Evolutionary conservation across 2,797 vertebrate genomes (phyloP).

Genomic region (Coilia nasus): DNA sequence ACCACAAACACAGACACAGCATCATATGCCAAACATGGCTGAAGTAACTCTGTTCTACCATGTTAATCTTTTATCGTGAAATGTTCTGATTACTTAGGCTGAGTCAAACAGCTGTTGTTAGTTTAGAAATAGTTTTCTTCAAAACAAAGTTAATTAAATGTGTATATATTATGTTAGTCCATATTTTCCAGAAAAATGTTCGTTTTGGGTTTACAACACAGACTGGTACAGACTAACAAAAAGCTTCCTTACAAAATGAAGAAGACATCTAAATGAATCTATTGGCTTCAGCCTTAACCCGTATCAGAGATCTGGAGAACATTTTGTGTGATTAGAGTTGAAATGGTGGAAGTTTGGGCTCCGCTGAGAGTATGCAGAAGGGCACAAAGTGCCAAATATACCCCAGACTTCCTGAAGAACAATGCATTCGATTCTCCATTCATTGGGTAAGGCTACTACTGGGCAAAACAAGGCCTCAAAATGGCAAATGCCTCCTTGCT

Average conservation of each 20-base stretch:
- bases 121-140: not conserved
- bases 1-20: not conserved
- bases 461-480: slow-evolving; percentile 1
- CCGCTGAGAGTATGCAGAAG: not conserved
- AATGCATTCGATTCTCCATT: slow-evolving; percentile 7
- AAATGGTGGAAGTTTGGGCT: not conserved
- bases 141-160: not conserved
- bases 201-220: too few relatives aligned
- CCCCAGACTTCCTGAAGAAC: slow-evolving; percentile 19
- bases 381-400: slow-evolving; percentile 11
- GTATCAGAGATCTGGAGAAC: not conserved
- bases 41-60: not conserved
- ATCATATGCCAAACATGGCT: not conserved
- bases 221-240: too few relatives aligned
- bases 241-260: too few relatives aligned
- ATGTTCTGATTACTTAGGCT: not conserved
- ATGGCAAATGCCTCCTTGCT: not conserved
- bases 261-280: not conserved
- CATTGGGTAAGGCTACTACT: not conserved
- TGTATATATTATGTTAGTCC: not conserved
- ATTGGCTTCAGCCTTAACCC: not conserved
- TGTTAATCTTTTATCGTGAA: not conserved
- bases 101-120: too few relatives aligned
- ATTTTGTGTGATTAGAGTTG: not conserved
- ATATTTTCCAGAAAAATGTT: not conserved